Evolutionary conservation across 1,140 invertebrate genomes (phyloP).

Genomic region (Eubasilissa regina): DNA sequence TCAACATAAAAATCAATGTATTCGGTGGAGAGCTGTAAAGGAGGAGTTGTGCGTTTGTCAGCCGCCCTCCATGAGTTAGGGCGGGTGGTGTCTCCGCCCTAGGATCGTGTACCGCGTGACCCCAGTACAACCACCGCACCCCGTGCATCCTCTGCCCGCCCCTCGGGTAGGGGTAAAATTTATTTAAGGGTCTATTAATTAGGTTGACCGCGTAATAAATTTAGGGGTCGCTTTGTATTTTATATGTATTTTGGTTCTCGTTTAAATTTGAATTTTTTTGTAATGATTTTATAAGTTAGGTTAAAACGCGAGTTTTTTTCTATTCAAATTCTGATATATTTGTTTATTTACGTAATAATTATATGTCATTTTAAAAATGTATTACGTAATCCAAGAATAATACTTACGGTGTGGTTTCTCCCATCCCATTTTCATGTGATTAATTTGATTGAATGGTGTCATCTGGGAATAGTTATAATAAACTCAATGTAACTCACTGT

Average conservation of each 20-base stretch:
- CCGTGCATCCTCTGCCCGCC: slow-evolving; percentile 4
- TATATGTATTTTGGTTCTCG: not conserved
- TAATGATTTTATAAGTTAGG: not conserved
- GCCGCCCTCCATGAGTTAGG: slow-evolving; percentile 22
- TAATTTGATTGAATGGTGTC: no score
- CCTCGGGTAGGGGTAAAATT: slow-evolving; percentile 5
- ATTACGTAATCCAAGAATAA: no score
- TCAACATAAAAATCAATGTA: not conserved
- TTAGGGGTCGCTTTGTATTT: slow-evolving; percentile 10
- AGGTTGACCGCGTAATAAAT: slow-evolving; percentile 39
- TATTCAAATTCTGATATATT: no score
- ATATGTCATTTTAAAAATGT: no score
- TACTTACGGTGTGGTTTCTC: no score
- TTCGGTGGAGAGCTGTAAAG: not conserved
- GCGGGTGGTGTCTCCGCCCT: slow-evolving; percentile 7
- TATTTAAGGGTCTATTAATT: slow-evolving; percentile 42
- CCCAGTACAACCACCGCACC: slow-evolving; percentile 5
- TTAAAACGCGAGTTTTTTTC: not conserved
- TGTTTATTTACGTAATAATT: no score
- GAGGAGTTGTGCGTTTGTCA: slow-evolving; percentile 9
- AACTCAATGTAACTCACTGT: no score
- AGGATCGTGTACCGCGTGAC: slow-evolving; percentile 21
- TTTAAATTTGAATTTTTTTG: not conserved
- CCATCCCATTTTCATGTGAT: no score
- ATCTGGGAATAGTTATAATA: no score